Evolutionary conservation across 2,888 invertebrate genomes (phyloP), one percentile per base, ranked within the genome.

Genomic region (Aspidiotus destructor): DNA sequence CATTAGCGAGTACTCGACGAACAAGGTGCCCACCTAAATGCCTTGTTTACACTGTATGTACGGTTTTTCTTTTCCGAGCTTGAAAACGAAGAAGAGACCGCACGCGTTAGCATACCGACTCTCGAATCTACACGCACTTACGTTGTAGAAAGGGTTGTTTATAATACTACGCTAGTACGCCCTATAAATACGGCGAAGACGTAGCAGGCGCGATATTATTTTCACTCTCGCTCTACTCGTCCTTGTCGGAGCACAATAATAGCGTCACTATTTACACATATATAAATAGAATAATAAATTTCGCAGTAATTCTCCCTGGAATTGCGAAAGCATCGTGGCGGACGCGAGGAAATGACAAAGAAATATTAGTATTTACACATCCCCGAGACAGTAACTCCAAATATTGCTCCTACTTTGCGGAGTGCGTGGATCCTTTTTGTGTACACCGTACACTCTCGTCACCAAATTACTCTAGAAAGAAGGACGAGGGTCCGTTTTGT

Each of bases 201-300:
- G 48, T n/a, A n/a, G 48, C 10, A 48, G 48, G 48, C 48, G 48
- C 48, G 48, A 48, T 48, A 48, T 48, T 13, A 2, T n/a, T 48
- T 48, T 48, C 48, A 3, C 48, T 48, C 48, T n/a, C 28, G 28
- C 28, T 28, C 28, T 28, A 28, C 5, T 28, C 28, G 28, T 28
- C 28, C 28, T 28, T 28, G 28, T 28, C 28, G 28, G 28, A 28
- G 28, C 28, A 28, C 28, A 28, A n/a, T n/a, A 28, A 28, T 48
- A 48, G n/a, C 48, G 48, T n/a, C 48, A n/a, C 11, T 11, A 48
- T 13, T 2, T n/a, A 48, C 48, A 13, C 10, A n/a, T 40, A 40
- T 17, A 58, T 58, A 58, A 58, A 58, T 58, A 58, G 58, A 58
- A 58, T 58, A 58, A 58, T 58, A 58, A 58, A 58, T 58, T 58